Base-by-base conservation (phyloP, 2,888 invertebrate genomes). In the Xestia xanthographa region DNA sequence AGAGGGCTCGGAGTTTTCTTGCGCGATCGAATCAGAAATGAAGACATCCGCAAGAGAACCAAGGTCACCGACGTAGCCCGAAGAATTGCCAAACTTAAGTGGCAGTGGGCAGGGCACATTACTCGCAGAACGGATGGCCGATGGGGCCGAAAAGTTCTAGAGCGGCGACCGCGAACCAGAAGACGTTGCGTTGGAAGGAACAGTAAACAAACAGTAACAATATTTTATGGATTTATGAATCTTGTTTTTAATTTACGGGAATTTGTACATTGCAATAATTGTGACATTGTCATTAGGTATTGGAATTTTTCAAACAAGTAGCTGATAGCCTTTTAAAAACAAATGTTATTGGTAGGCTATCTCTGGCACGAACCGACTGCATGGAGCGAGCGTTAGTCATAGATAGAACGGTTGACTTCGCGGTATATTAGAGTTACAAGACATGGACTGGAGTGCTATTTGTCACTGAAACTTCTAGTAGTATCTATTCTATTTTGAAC, bases 311-410 rank as follows among this genome's bases (percentile, higher is more conserved):
- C 48, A 56, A 45, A n/a, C 4, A 45, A 53, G 17, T 34, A 29
- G 22, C 41, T 72, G 56, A 72, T 50, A 77, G 53, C 41, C 26
- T 75, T 66, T 14, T 34, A 62, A 48, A 75, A 75, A 72, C 75
- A 76, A 34, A 41, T 43, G 22, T 14, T 70, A 29, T 71, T 71
- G 0, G 4, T 45, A 29, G 45, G 38, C 41, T 72, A 85, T 70
- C 67, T 38, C 70, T 22, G 58, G 43, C 85, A 85, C 75, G 75
- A 58, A 72, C 38, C 43, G 45, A 65, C 53, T 48, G 68, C 67
- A 73, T 75, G 75, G 0, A 41, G 29, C 3, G 34, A 45, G 20
- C 4, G 41, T 81, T 81, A 81, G 58, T 85, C 78, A 72, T 69
- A 29, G 41, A 77, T 53, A 56, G 58, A 60, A 60, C n/a, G 69